Percentiles rank a stretch among this genome's conserved stretches.
phyloP scores from a whole-genome alignment of 2,797 vertebrate species.

The Oophaga sylvatica region DNA sequence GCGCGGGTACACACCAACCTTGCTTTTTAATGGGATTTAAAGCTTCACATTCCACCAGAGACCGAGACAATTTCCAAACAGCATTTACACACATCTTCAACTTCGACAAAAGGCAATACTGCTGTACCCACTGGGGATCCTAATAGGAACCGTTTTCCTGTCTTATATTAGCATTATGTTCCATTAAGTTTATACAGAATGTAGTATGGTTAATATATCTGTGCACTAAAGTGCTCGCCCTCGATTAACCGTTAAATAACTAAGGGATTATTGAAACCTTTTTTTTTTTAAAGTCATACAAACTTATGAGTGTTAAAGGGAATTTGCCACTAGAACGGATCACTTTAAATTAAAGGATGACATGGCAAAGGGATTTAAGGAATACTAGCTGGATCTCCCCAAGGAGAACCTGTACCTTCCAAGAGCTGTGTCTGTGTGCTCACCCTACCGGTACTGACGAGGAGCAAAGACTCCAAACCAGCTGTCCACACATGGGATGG shows the following conservation, averaged over 20 bases:
- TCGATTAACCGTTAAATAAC: slow-evolving; percentile 18
- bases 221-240: slow-evolving; percentile 36
- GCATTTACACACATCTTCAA: slow-evolving; percentile 56
- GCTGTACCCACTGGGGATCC: slow-evolving; percentile 50
- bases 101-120: slow-evolving; percentile 51
- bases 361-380: too few relatives aligned
- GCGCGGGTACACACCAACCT: background rate
- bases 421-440: too few relatives aligned
- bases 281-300: background rate
- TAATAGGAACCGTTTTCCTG: slow-evolving; percentile 58
- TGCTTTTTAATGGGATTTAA: slow-evolving; percentile 52
- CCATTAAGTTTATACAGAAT: slow-evolving; percentile 49
- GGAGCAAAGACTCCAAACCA: too few relatives aligned
- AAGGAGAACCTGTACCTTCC: too few relatives aligned
- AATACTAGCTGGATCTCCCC: too few relatives aligned
- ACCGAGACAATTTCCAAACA: slow-evolving; percentile 55
- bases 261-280: background rate
- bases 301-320: background rate
- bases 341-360: too few relatives aligned
- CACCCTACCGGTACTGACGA: too few relatives aligned
- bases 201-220: slow-evolving; percentile 50
- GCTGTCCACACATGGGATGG: too few relatives aligned
- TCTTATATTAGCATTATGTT: slow-evolving; percentile 57
- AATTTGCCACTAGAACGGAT: background rate
- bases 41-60: slow-evolving; percentile 51